Base-by-base conservation (phyloP, 2,113 vertebrate genomes). In the Semicossyphus pulcher region DNA sequence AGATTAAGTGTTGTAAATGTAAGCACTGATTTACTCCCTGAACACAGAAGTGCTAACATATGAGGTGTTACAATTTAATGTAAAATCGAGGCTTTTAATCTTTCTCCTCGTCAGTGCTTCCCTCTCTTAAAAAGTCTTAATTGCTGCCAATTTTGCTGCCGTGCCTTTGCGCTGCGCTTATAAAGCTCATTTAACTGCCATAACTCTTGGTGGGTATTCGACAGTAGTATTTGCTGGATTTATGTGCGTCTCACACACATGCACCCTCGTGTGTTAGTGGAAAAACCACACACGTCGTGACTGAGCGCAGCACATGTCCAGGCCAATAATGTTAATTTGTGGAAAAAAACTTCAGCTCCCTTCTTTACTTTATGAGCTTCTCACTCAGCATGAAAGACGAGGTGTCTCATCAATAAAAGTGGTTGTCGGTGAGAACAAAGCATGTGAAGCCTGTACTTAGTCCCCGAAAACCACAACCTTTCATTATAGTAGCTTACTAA, bases 231-330 rank as follows among this genome's bases (percentile, higher is more conserved):
- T 87, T 86, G 65, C 75, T 85, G 77, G 68, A 62, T 85, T 75
- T 87, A 72, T 65, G 75, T 79, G 52, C 42, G 56, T 37, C 42
- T 62, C 61, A 56, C 70, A 79, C 72, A 70, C 70, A 67, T 39
- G 61, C 72, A 52, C 37, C 59, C 76, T 36, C 6, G 59, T 74
- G 80, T 66, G 81, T 85, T 48, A 64, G 73, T 81, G 71, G 80
- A 72, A 91, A n/a, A 90, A 59, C 91, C 92, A 85, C 91, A 93
- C 91, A 92, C 89, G 89, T 86, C 0, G 90, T 18, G 41, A 44
- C 41, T 44, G 63, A 80, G 78, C 11, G 1, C 77, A 26, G 58
- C 84, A 86, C 84, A 87, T 85, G 88, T 57, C 71, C 62, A 77
- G 70, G 66, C 87, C 81, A 83, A 84, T 71, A 64, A 78, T 75